Base-by-base conservation (phyloP, 2,113 vertebrate species). In the Jaculus jaculus region DNA sequence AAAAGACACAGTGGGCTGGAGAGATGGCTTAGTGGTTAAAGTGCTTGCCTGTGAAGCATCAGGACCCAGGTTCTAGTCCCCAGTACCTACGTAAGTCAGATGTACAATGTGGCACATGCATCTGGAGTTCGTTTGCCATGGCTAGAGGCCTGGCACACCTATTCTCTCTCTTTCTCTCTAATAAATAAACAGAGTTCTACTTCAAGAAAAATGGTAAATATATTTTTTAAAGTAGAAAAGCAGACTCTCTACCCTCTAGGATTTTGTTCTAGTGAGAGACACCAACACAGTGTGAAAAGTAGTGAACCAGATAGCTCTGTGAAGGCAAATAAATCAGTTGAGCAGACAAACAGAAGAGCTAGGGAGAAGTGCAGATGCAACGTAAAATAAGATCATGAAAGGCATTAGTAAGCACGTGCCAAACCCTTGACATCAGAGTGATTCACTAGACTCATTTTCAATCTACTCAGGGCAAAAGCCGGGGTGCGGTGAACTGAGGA, bases 251-350 rank as follows among this genome's bases (percentile, higher is more conserved):
- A 78, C 9, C 20, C 23, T 78, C 54, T 60, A 77, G n/a, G 24
- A 37, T 87, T 90, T 34, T 13, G 26, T 82, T 90, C 61, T 84
- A 32, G 47, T 58, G 54, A 2, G 61, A 17, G 47, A 63, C 0
- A 28, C 51, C 21, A 20, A 63, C 20, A 71, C 28, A 82, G 73
- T 3, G 54, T 90, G 39, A 81, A 90, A 42, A 58, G 32, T 71
- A 77, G 39, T 51, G 30, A 47, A 24, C 8, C 80, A 34, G 10
- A 39, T 72, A 65, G 77, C 23, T 51, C 20, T 54, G 18, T 63
- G 61, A 72, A 42, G 73, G 68, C 88, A 89, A 86, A 75, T 54
- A 75, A 69, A n/a, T n/a, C n/a, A n/a, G n/a, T n/a, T n/a, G n/a
- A 87, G 39, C 13, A 30, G 65, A 39, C 37, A 80, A 80, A 28